Percentiles rank a stretch among this genome's conserved stretches.
Evolutionary conservation across 2,888 invertebrate genomes (phyloP).

Genomic region (Amaurobius ferox): DNA sequence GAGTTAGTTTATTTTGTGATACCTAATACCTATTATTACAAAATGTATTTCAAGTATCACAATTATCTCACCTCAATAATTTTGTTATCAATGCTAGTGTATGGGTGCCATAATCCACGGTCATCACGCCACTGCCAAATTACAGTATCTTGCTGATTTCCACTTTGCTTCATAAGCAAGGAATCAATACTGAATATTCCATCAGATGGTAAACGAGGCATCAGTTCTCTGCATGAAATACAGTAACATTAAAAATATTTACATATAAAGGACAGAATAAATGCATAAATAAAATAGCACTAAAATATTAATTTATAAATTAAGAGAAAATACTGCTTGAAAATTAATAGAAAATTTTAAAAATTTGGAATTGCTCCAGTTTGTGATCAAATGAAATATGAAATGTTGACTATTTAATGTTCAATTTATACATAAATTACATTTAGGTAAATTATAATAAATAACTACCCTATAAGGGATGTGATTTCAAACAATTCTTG

Average conservation of each 20-base stretch:
- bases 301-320: not conserved
- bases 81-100: constrained; percentile 93
- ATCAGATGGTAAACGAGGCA: constrained; percentile 96
- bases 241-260: not conserved
- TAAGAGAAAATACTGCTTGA: not conserved
- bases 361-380: no score
- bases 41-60: no score
- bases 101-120: constrained; percentile 91
- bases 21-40: no score
- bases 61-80: constrained; percentile 90
- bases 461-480: constrained; percentile 87
- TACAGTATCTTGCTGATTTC: constrained; percentile 85
- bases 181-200: constrained; percentile 96
- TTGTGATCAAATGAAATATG: no score
- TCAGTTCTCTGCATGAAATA: constrained; percentile 83
- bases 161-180: constrained; percentile 81
- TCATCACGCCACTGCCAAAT: constrained; percentile 99
- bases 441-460: no score
- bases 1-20: no score
- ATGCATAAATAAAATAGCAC: not conserved
- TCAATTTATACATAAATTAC: no score
- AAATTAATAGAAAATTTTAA: no score
- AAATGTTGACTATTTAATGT: no score
- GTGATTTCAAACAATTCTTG: constrained; percentile 99
- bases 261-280: not conserved